Base-by-base conservation (phyloP, 2,113 vertebrate genomes). In the Vidua chalybeata region DNA sequence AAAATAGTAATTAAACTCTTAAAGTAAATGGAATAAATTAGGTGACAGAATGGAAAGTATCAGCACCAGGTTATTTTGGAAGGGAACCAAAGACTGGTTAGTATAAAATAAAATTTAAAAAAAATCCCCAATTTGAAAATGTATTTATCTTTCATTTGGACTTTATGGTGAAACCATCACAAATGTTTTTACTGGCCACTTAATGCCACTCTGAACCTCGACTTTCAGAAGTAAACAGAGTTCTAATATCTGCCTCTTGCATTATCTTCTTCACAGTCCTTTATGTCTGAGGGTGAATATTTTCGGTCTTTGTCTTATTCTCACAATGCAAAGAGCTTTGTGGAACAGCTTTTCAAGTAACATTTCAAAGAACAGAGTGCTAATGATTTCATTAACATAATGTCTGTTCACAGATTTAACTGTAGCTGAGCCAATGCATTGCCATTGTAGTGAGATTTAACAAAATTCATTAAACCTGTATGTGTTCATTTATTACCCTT, bases 381-480 rank as follows among this genome's bases (percentile, higher is more conserved):
- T 91, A 88, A 95, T 79, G 61, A 80, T 77, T 90, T 94, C 71
- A 73, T 97, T 94, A 96, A 68, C 74, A 89, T 94, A 93, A 92
- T 46, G 22, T 23, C 46, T 94, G 52, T 80, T 96, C 90, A 77
- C 84, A 93, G 56, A 93, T 88, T 91, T 90, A 87, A 87, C 84
- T 94, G 76, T 84, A 93, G 90, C 78, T 74, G 84, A 95, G 87
- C n/a, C 78, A 95, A 73, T 59, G 20, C 13, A 21, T 63, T 88
- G 41, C 19, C n/a, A 72, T 52, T 85, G 84, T 37, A 69, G 26
- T 41, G 28, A 76, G 39, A 30, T 80, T 71, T 94, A 72, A 80
- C 11, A 59, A 87, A 93, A 51, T 85, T 91, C 43, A 56, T 91
- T 80, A 90, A 79, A 17, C 28, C 10, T 55, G 10, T 14, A 74